Evolutionary conservation across 2,113 vertebrate genomes (phyloP), one percentile per base, ranked within the genome.

Genomic region (Lepisosteus osseus): DNA sequence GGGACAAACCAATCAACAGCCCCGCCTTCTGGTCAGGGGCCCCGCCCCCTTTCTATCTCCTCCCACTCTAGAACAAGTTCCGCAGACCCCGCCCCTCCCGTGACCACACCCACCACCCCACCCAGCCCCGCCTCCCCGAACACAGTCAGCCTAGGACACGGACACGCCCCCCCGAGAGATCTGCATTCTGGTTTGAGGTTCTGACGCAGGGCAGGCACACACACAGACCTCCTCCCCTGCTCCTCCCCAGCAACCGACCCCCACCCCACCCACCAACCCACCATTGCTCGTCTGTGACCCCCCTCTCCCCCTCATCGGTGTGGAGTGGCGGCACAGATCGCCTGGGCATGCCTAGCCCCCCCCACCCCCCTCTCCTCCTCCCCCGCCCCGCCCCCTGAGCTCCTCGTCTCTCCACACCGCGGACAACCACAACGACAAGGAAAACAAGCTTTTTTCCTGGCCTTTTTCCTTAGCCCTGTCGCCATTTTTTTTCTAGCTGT

Each of bases 71-170:
- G 64, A 51, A 59, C 11, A 72, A 63, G 14, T 17, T 17, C 56
- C 56, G 5, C 56, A 2, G 1, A 13, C 12, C 3, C 56, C 56
- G 9, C 56, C 3, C 56, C 56, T 15, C 56, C 76, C 77, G 77
- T 61, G 80, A 62, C 17, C 65, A 42, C 11, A 44, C 64, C 13
- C 54, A 29, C 13, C 51, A 72, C 79, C 73, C 72, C 74, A 74
- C 69, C 65, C 70, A 63, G 51, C 40, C 45, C 61, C 79, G 76
- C 78, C 79, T 83, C 57, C 77, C 72, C 71, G 82, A 72, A 78
- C 17, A 77, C 67, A 79, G 12, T 4, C 17, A 42, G 41, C 42
- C 2, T 65, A 41, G 9, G 43, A 63, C 47, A 64, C 61, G 40
- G 44, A 51, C 29, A 54, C n/a, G n/a, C 3, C n/a, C n/a, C 7